Base-by-base conservation (phyloP, 2,797 vertebrate species). In the Poecile montanus region DNA sequence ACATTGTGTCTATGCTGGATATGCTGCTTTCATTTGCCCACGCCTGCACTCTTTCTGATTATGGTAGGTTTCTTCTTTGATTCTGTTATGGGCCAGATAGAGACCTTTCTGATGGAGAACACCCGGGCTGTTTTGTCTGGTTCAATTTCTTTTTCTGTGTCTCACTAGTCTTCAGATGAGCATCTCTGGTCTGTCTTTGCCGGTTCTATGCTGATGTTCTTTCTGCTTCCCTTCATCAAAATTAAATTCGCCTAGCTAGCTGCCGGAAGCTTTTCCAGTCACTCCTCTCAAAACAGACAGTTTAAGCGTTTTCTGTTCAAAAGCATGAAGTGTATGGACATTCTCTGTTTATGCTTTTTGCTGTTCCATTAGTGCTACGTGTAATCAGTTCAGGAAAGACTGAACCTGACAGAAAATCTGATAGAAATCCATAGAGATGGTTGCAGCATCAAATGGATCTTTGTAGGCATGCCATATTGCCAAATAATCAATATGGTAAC, bases 1-100 rank as follows among this genome's bases (percentile, higher is more conserved):
- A 99, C 95, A 98, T 98, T 11, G 99, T 99, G n/a, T 99, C 99
- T 27, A 99, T 99, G 99, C 97, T 99, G 97, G 99, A 99, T 94
- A 99, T 99, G 99, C 95, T 99, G 91, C 98, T 98, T 63, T 99
- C 99, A 2, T 98, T 99, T 92, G 99, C 99, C 84, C 98, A 98
- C 8, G 98, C 98, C 44, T 99, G 99, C 96, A 99, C 99, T 62
- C 97, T 99, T 92, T 99, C 99, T 38, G 98, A 99, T 94, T 99
- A 99, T 7, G 99, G 99, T 99, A 96, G 97, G 98, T 96, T 88
- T 54, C 25, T 88, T 85, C 50, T 45, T 89, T 77, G 62, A 71
- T 72, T 94, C 77, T 8, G 3, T 67, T 34, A 29, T 1, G 5
- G 36, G 21, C 50, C 42, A 48, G 16, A n/a, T 79, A 26, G 79